phyloP scores from a whole-genome alignment of 2,888 invertebrate species.

The Germaria angustata region DNA sequence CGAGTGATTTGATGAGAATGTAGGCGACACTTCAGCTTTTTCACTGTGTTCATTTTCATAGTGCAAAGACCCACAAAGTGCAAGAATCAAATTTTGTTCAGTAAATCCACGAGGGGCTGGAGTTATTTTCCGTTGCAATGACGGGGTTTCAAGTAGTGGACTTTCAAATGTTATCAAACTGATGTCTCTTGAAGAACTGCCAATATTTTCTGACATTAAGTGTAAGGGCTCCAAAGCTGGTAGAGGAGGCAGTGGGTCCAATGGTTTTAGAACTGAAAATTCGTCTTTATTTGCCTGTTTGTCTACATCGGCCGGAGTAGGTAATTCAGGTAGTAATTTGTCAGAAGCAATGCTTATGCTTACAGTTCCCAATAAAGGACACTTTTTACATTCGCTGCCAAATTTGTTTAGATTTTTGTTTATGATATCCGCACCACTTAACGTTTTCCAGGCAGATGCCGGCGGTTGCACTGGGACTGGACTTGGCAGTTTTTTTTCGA shows the following conservation, averaged over 20 bases:
- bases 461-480: slow-evolving; percentile 40
- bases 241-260: slow-evolving; percentile 73
- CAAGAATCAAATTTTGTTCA: slow-evolving; percentile 77
- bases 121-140: slow-evolving; percentile 70
- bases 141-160: slow-evolving; percentile 74
- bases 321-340: slow-evolving; percentile 59
- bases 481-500: background rate
- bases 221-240: slow-evolving; percentile 74
- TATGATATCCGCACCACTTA: slow-evolving; percentile 68
- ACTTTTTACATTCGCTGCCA: background rate
- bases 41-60: slow-evolving; percentile 74
- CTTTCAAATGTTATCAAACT: slow-evolving; percentile 79
- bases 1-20: slow-evolving; percentile 56
- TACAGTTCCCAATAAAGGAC: slow-evolving; percentile 22
- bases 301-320: slow-evolving; percentile 47
- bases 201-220: slow-evolving; percentile 42
- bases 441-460: slow-evolving; percentile 68
- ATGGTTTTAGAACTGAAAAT: slow-evolving; percentile 69
- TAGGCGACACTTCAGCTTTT: slow-evolving; percentile 61
- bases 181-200: slow-evolving; percentile 64
- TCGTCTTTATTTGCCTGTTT: slow-evolving; percentile 70
- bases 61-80: slow-evolving; percentile 78
- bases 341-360: slow-evolving; percentile 33
- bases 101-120: slow-evolving; percentile 73
- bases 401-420: slow-evolving; percentile 62